Evolutionary conservation across 2,888 invertebrate genomes (phyloP).

Genomic region (Xestia rhomboidea): DNA sequence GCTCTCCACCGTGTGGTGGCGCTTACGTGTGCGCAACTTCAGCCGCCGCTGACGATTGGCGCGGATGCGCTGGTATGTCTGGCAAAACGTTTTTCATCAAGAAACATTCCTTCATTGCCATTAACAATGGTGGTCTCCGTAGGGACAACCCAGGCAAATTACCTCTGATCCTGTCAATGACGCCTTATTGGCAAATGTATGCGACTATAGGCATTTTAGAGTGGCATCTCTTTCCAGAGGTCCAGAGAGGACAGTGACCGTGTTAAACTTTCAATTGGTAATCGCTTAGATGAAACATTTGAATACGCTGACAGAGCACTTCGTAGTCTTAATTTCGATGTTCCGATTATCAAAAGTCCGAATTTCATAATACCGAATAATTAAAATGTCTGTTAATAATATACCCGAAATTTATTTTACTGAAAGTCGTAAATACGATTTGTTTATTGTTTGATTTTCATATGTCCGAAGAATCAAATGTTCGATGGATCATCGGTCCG

Average conservation of each 20-base stretch:
- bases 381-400: too few species aligned
- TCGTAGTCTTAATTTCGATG: too few species aligned
- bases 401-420: too few species aligned
- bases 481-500: too few species aligned
- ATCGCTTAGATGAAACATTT: not conserved
- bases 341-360: too few species aligned
- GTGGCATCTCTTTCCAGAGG: not conserved
- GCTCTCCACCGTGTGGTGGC: conserved; percentile 90
- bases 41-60: conserved; percentile 89
- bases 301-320: not conserved
- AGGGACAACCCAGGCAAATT: not conserved
- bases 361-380: too few species aligned
- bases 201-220: not conserved
- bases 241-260: too few species aligned
- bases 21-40: conserved; percentile 88
- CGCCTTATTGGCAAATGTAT: not conserved
- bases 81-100: conserved; percentile 12
- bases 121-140: not conserved
- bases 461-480: too few species aligned
- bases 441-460: too few species aligned
- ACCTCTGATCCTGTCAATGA: not conserved
- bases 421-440: too few species aligned
- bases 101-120: not conserved
- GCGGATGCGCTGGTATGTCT: conserved; percentile 89
- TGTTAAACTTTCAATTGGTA: too few species aligned